These are phyloP conservation scores for Antheraea mylitta DNA, from an alignment of 1,140 invertebrate genomes.

Conservation along the genomic window DNA sequence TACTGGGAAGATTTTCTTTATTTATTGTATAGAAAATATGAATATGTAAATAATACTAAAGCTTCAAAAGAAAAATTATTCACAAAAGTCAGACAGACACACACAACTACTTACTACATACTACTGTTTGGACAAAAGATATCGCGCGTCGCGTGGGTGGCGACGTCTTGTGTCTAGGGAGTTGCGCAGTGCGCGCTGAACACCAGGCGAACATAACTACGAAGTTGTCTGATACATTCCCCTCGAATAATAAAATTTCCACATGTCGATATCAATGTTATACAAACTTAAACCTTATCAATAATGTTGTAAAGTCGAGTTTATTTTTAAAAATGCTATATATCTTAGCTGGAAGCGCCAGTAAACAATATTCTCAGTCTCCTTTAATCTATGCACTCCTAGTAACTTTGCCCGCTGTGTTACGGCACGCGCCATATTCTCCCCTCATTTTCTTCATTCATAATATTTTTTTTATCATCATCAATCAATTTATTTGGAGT, in stretches of 20 bases:
- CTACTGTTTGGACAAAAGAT: neutral
- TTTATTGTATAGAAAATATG: too few species aligned
- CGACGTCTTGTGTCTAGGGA: constrained; percentile 72
- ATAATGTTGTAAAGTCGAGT: neutral
- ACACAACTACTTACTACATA: too few species aligned
- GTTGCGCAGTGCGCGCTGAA: constrained; percentile 76
- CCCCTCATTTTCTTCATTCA: neutral
- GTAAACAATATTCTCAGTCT: constrained; percentile 5
- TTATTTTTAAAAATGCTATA: neutral
- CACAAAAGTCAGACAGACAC: neutral
- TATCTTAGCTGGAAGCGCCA: neutral
- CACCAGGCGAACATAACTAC: constrained; percentile 58
- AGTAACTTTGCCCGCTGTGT: constrained; percentile 70
- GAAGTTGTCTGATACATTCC: constrained; percentile 44
- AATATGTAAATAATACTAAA: too few species aligned
- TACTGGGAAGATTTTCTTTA: too few species aligned
- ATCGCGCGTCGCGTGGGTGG: constrained; percentile 20
- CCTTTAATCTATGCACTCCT: constrained; percentile 44
- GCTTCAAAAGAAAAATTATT: too few species aligned
- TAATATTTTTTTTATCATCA: too few species aligned
- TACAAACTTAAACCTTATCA: constrained; percentile 26
- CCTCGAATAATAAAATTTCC: constrained; percentile 21
- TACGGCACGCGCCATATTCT: constrained; percentile 66
- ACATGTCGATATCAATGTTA: constrained; percentile 2
- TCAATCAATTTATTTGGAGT: too few species aligned